Base-by-base conservation (phyloP, 2,113 vertebrate genomes). In the Ornithorhynchus anatinus region DNA sequence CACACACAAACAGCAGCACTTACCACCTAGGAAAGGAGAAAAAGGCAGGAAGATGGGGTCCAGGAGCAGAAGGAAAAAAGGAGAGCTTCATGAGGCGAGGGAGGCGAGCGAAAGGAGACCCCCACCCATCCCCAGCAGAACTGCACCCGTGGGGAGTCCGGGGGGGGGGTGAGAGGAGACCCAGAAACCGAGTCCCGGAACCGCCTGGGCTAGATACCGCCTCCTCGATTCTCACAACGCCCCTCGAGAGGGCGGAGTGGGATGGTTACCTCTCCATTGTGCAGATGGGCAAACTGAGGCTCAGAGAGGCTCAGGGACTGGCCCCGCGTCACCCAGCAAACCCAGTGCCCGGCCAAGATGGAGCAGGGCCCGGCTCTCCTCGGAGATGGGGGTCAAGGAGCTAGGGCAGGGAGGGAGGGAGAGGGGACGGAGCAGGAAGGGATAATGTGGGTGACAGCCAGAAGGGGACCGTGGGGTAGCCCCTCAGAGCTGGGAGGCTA, bases 1-100 rank as follows among this genome's bases (percentile, higher is more conserved):
- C n/a, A n/a, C n/a, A n/a, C n/a, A n/a, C n/a, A n/a, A n/a, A n/a
- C 37, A 22, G 37, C 83, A 82, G 71, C 89, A 94, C 93, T 94
- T 94, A 94, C 93, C 93, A 94, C 93, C 93, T 94, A 89, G 86
- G 58, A 87, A 85, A 85, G 80, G 78, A 61, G 85, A 83, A 88
- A 86, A 92, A 84, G 88, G 85, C 89, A 89, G 89, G 85, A 79
- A 90, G 88, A 75, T 84, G 82, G 67, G 82, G 82, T 93, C 89
- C 89, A 87, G 91, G 74, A 92, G 89, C 91, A 89, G 80, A 87
- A 88, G 79, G 60, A 66, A 40, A 87, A 65, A 89, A 89, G 87
- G 76, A 88, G 35, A 73, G 85, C 69, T 80, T 68, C 70, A 50
- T 78, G 67, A 84, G 45, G 35, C 22, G 0, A 2, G 2, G 44